phyloP scores from a whole-genome alignment of 2,888 invertebrate genomes.

The Pachymerium ferrugineum region DNA sequence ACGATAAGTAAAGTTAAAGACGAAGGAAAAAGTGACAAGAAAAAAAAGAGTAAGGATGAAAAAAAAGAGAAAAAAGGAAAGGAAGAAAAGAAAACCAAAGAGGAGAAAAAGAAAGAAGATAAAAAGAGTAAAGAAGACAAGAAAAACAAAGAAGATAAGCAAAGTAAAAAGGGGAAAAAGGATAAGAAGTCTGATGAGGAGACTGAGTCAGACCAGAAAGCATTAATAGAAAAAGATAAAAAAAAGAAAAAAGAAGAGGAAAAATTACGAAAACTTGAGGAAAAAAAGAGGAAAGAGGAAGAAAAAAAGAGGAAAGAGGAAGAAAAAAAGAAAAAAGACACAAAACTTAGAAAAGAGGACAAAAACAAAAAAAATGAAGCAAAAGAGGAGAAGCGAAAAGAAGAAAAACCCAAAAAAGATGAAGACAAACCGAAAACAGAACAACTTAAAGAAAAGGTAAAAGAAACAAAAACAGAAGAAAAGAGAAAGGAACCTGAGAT shows the following conservation, averaged over 20 bases:
- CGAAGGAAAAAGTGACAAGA: neutral
- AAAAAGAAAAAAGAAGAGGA: neutral
- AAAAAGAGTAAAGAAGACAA: neutral
- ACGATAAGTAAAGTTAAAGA: slow-evolving; percentile 24
- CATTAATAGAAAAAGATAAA: neutral
- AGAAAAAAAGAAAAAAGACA: neutral
- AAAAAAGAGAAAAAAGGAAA: neutral
- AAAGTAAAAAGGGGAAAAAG: neutral
- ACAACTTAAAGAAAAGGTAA: neutral
- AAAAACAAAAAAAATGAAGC: neutral
- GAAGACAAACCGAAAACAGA: neutral
- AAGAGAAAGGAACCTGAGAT: neutral
- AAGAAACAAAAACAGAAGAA: neutral
- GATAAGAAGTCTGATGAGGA: neutral
- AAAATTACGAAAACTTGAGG: neutral
- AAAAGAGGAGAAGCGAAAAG: neutral
- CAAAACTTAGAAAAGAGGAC: too few species aligned
- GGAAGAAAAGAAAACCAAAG: neutral
- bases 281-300: neutral
- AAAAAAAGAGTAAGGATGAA: slow-evolving; percentile 6
- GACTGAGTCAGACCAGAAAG: neutral
- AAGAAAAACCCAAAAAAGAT: neutral
- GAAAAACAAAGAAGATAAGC: neutral
- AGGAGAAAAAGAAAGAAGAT: neutral
- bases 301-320: neutral